Evolutionary conservation across 2,113 vertebrate genomes (phyloP), one percentile per base, ranked within the genome.

Genomic region (Elachura formosa): DNA sequence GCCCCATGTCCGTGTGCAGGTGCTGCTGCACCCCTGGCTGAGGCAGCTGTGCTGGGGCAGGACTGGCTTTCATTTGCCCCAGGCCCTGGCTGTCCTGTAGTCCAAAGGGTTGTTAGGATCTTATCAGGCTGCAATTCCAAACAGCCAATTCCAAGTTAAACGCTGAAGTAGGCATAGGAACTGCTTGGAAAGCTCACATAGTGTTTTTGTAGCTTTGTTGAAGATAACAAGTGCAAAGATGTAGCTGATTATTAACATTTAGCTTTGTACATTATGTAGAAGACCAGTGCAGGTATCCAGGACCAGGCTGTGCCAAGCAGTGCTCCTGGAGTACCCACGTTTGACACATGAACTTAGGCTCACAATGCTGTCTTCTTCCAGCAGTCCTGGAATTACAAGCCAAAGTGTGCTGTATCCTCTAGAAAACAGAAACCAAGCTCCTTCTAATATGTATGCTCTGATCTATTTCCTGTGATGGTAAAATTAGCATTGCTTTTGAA

Each of bases 401-500:
- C 66, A 8, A 84, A 85, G 34, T 74, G 49, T 73, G 36, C 75
- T 90, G 94, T 92, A 83, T 86, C 87, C 85, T 91, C 92, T 86
- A 77, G 85, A 80, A 66, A 77, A 79, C 41, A 72, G 88, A n/a
- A 67, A 67, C 22, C 66, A 68, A 87, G 68, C 68, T 90, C 46
- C 80, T 80, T 86, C 85, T 77, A 58, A 29, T 77, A 52, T 94
- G 72, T 96, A 95, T 45, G 83, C 73, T 94, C 88, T 64, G 71
- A 69, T 69, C 62, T 58, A 26, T 84, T 94, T 94, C 92, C 93
- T 94, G 92, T 93, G 95, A 89, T 2, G 69, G 86, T 95, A 87
- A 78, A 82, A 78, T 36, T 86, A 89, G 74, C 73, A 71, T 78
- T 34, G 84, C 90, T 91, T 92, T 94, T 91, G 51, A 95, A 97